phyloP scores from a whole-genome alignment of 2,797 vertebrate genomes.

The Ptychadena robeensis region DNA sequence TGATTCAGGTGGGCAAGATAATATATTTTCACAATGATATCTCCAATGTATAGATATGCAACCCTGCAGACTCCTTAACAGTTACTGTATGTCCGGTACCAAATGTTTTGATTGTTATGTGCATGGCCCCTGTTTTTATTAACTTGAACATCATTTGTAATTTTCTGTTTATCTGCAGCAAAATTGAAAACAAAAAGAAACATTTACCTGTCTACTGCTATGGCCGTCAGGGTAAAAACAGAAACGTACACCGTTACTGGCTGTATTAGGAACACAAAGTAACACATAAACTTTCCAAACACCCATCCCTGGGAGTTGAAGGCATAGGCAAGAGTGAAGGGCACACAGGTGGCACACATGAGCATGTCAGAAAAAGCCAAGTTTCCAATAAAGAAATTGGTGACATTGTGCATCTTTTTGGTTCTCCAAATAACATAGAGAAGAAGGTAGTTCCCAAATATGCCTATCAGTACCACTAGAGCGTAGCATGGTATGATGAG shows the following conservation, averaged over 20 bases:
- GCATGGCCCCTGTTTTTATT: background rate
- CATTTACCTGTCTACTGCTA: slow-evolving; percentile 86
- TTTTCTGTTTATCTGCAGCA: background rate
- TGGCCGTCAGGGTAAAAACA: slow-evolving; percentile 87
- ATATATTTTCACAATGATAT: no score
- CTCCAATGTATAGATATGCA: no score
- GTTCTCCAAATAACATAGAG: slow-evolving; percentile 87
- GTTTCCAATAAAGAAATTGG: slow-evolving; percentile 91
- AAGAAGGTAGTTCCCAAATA: slow-evolving; percentile 87
- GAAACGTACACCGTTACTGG: slow-evolving; percentile 90
- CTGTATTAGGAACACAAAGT: slow-evolving; percentile 88
- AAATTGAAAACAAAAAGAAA: background rate
- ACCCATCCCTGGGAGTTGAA: slow-evolving; percentile 89
- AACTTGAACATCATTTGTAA: background rate
- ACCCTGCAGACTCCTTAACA: no score
- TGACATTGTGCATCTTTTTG: slow-evolving; percentile 90
- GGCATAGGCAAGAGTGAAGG: slow-evolving; percentile 87
- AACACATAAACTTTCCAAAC: slow-evolving; percentile 87
- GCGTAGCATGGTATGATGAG: slow-evolving; percentile 88
- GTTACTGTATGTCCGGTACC: no score
- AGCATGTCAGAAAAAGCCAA: slow-evolving; percentile 90
- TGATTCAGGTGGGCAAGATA: no score
- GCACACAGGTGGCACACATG: slow-evolving; percentile 88
- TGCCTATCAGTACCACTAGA: slow-evolving; percentile 81
- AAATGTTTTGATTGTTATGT: background rate